These are phyloP conservation scores for Balaeniceps rex DNA, from an alignment of 2,113 vertebrate genomes.

Conservation along the genomic window DNA sequence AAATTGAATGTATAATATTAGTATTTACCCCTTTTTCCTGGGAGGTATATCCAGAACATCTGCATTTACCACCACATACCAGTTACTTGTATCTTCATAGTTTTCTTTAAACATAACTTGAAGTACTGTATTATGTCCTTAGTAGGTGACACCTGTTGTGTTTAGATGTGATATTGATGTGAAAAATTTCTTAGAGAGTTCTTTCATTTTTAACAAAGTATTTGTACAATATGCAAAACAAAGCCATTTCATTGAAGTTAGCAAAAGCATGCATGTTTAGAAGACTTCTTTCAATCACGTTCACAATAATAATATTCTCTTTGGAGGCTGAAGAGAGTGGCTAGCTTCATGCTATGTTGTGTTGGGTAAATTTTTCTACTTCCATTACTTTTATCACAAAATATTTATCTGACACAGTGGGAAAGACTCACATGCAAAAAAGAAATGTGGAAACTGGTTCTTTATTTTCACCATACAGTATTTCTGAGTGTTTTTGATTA, in stretches of 20 bases:
- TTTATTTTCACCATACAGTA: background rate
- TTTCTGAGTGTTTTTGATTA: background rate
- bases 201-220: background rate
- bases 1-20: background rate
- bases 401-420: background rate
- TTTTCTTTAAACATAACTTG: background rate
- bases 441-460: background rate
- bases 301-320: background rate
- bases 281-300: background rate
- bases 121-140: background rate
- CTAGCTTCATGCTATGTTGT: accelerated
- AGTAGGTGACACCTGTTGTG: background rate
- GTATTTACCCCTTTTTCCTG: background rate
- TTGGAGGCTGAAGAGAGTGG: background rate
- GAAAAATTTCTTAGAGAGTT: background rate
- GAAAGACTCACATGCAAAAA: background rate
- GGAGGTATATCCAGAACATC: background rate
- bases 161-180: background rate
- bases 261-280: background rate
- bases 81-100: background rate
- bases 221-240: background rate
- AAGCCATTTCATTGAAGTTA: background rate
- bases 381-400: background rate
- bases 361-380: background rate
- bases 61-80: background rate